These are phyloP conservation scores for Trissolcus brochymenae DNA, from an alignment of 2,888 invertebrate genomes.

Conservation along the genomic window DNA sequence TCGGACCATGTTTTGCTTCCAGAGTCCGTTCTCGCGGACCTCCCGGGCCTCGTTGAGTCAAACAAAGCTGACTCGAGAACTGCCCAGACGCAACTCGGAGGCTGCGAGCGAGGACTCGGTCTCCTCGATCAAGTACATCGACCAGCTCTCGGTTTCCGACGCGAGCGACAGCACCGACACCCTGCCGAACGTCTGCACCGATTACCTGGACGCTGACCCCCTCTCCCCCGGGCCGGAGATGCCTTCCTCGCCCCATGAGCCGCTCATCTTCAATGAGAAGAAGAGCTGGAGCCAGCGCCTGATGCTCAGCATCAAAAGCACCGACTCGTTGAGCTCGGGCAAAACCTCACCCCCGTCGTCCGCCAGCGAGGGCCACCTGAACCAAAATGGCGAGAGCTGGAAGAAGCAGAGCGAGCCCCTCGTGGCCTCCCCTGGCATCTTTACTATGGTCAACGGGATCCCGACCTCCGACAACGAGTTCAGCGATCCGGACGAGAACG, in stretches of 20 bases:
- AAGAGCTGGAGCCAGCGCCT: slow-evolving; percentile 77
- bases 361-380: slow-evolving; percentile 54
- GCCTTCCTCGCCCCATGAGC: slow-evolving; percentile 32
- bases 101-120: slow-evolving; percentile 71
- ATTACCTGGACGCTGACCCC: slow-evolving; percentile 71
- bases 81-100: slow-evolving; percentile 68
- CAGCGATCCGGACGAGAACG: slow-evolving; percentile 66
- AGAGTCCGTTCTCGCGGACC: slow-evolving; percentile 73
- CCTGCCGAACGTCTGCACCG: slow-evolving; percentile 69
- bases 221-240: slow-evolving; percentile 67
- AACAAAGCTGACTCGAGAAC: slow-evolving; percentile 50
- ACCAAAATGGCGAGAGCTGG: background rate
- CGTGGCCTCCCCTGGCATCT: slow-evolving; percentile 39
- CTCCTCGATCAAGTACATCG: slow-evolving; percentile 72
- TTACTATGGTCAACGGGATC: slow-evolving; percentile 65
- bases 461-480: slow-evolving; percentile 67
- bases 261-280: slow-evolving; percentile 32
- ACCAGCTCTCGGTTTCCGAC: slow-evolving; percentile 71
- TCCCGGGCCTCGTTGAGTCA: slow-evolving; percentile 63
- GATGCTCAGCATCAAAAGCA: slow-evolving; percentile 78
- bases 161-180: slow-evolving; percentile 73
- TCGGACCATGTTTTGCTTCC: slow-evolving; percentile 74
- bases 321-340: slow-evolving; percentile 72
- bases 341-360: slow-evolving; percentile 66
- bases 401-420: background rate